Conservation (phyloP, 1,140 invertebrate genomes). For the Tyrophagus putrescentiae region DNA sequence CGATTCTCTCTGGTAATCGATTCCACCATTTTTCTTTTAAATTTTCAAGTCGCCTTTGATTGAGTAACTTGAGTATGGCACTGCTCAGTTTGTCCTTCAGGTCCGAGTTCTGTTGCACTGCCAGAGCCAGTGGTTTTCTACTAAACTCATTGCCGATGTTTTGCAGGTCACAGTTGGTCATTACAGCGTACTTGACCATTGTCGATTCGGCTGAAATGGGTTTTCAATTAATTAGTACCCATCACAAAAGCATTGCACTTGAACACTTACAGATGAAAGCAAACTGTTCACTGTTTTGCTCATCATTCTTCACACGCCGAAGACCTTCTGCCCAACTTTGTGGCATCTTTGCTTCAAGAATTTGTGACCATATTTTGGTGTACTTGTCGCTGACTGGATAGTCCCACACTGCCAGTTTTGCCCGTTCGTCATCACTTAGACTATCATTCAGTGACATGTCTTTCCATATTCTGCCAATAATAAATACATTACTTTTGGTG, state of each 20-base stretch:
- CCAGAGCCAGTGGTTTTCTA: constrained; percentile 85
- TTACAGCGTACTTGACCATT: constrained; percentile 64
- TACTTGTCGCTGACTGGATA: constrained; percentile 96
- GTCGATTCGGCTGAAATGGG: constrained; percentile 61
- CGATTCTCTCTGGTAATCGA: constrained; percentile 54
- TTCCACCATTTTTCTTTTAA: constrained; percentile 93
- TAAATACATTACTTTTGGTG: constrained; percentile 21
- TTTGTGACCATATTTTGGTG: constrained; percentile 94
- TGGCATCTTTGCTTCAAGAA: constrained; percentile 74
- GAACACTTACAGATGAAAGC: constrained; percentile 56
- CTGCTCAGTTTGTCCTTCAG: constrained; percentile 42
- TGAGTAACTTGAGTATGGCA: constrained; percentile 79
- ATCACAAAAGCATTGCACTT: constrained; percentile 27
- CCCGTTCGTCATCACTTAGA: constrained; percentile 65
- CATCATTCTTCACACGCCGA: constrained; percentile 43
- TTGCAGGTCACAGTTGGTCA: constrained; percentile 79
- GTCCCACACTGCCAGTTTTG: constrained; percentile 92
- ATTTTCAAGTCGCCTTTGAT: constrained; percentile 76
- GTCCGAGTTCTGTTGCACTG: constrained; percentile 85
- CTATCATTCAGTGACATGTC: constrained; percentile 91
- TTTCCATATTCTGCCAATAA: constrained; percentile 71
- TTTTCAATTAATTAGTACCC: constrained; percentile 3
- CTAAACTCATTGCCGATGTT: constrained; percentile 89
- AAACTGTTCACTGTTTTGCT: constrained; percentile 56
- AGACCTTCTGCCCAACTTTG: constrained; percentile 47